Conservation (phyloP, 2,888 invertebrate species). For the Pollenia griseotomentosa region DNA sequence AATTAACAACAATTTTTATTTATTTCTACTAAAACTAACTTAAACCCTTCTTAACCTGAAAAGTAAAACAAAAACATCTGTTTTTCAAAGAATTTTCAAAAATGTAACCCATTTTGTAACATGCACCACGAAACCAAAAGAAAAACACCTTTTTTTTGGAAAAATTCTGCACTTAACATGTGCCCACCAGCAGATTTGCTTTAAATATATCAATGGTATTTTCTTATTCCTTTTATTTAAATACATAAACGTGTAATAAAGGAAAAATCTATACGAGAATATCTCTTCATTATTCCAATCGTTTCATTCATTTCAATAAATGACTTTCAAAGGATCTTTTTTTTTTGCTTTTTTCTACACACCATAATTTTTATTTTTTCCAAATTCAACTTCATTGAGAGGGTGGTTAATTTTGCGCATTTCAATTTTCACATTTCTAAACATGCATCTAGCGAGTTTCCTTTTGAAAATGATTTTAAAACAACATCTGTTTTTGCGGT, state of each 20-base stretch:
- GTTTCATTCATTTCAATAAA: not conserved
- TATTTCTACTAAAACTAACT: not conserved
- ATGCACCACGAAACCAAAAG: not conserved
- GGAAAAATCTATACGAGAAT: slow-evolving; percentile 1
- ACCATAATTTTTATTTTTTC: not conserved
- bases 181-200: slow-evolving; percentile 61
- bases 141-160: slow-evolving; percentile 49
- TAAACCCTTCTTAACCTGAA: slow-evolving; percentile 36
- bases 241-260: slow-evolving; percentile 13
- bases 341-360: not conserved
- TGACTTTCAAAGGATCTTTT: slow-evolving; percentile 45
- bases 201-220: slow-evolving; percentile 16
- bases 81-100: slow-evolving; percentile 26
- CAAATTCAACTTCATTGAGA: not conserved
- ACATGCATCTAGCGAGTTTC: slow-evolving; percentile 34
- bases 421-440: slow-evolving; percentile 60
- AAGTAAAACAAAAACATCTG: slow-evolving; percentile 43
- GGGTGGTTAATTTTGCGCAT: slow-evolving; percentile 67
- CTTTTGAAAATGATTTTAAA: slow-evolving; percentile 25
- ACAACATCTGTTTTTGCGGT: slow-evolving; percentile 66
- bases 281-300: slow-evolving; percentile 3
- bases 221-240: slow-evolving; percentile 12
- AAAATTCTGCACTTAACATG: slow-evolving; percentile 28
- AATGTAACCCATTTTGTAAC: slow-evolving; percentile 50
- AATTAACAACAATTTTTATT: slow-evolving; percentile 48